phyloP scores from a whole-genome alignment of 92 coral and sea anemone genomes.

The Actinostola sp. region DNA sequence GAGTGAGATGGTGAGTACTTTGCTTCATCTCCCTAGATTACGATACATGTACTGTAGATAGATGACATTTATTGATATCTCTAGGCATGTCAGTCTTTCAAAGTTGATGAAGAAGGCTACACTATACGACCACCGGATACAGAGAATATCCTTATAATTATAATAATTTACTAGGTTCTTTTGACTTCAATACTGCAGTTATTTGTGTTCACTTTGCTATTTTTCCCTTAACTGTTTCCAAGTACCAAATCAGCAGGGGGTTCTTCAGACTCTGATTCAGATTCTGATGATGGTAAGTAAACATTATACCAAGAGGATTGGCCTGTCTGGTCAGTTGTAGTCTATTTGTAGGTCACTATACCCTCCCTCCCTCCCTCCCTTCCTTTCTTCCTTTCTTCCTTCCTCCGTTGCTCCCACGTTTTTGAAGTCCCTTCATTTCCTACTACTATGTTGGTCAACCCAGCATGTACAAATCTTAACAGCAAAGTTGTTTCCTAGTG shows the following conservation, averaged over 20 bases:
- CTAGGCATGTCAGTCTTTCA: slow-evolving; percentile 54
- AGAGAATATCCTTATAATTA: slow-evolving; percentile 93
- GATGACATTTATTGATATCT: background rate
- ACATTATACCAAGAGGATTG: background rate
- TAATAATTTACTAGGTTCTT: background rate
- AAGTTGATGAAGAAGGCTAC: slow-evolving; percentile 98
- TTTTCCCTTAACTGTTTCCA: slow-evolving; percentile 65
- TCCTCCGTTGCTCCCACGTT: too few species aligned
- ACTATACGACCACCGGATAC: slow-evolving; percentile 91
- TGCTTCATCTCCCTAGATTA: background rate
- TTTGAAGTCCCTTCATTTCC: too few species aligned
- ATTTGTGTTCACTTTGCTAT: background rate
- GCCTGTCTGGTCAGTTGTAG: background rate
- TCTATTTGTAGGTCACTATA: background rate
- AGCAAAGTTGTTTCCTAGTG: too few species aligned
- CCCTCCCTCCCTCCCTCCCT: too few species aligned
- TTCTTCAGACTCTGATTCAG: slow-evolving; percentile 88
- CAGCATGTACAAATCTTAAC: too few species aligned
- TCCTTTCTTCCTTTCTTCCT: too few species aligned
- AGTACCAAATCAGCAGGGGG: slow-evolving; percentile 84
- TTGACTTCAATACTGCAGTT: background rate
- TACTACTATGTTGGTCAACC: too few species aligned
- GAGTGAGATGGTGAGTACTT: slow-evolving; percentile 63
- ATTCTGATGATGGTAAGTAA: slow-evolving; percentile 93
- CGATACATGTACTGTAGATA: too few species aligned